phyloP scores from a whole-genome alignment of 2,888 invertebrate genomes.

The Cephus pygmeus region DNA sequence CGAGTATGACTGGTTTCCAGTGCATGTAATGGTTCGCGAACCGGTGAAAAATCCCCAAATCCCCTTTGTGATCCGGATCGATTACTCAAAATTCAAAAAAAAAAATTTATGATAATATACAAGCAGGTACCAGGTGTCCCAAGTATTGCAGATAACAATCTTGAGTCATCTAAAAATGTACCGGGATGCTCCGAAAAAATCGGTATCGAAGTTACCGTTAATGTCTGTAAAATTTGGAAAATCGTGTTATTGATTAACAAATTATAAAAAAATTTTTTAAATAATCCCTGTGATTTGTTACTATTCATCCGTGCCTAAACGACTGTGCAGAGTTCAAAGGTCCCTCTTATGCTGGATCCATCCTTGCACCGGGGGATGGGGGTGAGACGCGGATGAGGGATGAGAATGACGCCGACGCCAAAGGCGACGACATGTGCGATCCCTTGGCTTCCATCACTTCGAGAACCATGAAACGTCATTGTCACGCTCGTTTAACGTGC shows the following conservation, averaged over 20 bases:
- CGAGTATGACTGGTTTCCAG: conserved; percentile 53
- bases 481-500: conserved; percentile 50
- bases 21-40: conserved; percentile 45
- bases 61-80: neutral
- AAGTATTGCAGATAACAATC: neutral
- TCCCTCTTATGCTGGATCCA: neutral
- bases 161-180: neutral
- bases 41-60: conserved; percentile 36
- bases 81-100: neutral
- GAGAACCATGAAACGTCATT: conserved; percentile 49
- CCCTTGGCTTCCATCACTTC: conserved; percentile 18
- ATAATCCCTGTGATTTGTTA: neutral
- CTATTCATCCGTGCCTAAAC: neutral
- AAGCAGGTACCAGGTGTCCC: neutral
- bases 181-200: neutral
- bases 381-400: neutral
- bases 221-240: neutral
- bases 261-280: neutral
- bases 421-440: conserved; percentile 1
- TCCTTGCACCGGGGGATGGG: neutral
- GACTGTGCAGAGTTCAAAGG: neutral
- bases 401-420: neutral
- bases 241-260: neutral
- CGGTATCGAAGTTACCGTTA: neutral
- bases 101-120: neutral